Conservation (phyloP, 2,888 invertebrate genomes). For the Ennomos quercinarius region DNA sequence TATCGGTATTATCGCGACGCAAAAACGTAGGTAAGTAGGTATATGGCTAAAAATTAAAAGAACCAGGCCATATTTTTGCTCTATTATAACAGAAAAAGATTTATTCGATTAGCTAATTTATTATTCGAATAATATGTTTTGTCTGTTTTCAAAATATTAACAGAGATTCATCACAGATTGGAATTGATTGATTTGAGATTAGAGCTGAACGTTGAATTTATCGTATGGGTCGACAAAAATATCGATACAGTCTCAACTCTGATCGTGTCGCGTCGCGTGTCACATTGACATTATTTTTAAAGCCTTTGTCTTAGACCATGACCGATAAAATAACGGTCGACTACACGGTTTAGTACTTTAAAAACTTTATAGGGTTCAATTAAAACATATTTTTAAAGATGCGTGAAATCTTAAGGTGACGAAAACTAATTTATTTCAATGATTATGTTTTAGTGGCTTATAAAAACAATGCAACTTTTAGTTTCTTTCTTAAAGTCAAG, state of each 20-base stretch:
- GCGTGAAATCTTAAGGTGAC: conserved; percentile 7
- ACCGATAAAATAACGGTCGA: conserved; percentile 22
- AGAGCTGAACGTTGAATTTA: too few relatives aligned
- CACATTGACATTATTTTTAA: conserved; percentile 29
- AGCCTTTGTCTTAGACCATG: conserved; percentile 32
- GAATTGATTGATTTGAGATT: too few relatives aligned
- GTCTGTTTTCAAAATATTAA: too few relatives aligned
- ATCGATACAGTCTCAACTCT: background rate
- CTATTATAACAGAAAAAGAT: too few relatives aligned
- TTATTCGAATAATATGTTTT: too few relatives aligned
- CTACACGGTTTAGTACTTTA: conserved; percentile 2
- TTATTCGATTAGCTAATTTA: too few relatives aligned
- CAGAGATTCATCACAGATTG: too few relatives aligned
- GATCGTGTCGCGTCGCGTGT: conserved; percentile 9
- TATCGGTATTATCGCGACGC: too few relatives aligned
- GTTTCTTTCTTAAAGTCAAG: background rate
- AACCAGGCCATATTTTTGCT: too few relatives aligned
- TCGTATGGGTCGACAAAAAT: too few relatives aligned
- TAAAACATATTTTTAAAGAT: conserved; percentile 1
- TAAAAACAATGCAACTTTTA: background rate
- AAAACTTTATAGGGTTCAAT: conserved; percentile 6
- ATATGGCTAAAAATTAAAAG: too few relatives aligned
- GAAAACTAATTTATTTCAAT: conserved; percentile 10
- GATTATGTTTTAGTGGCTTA: background rate
- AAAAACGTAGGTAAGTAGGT: too few relatives aligned